These are phyloP conservation scores for Limenitis arthemis DNA, from an alignment of 2,888 invertebrate species.

Conservation along the genomic window DNA sequence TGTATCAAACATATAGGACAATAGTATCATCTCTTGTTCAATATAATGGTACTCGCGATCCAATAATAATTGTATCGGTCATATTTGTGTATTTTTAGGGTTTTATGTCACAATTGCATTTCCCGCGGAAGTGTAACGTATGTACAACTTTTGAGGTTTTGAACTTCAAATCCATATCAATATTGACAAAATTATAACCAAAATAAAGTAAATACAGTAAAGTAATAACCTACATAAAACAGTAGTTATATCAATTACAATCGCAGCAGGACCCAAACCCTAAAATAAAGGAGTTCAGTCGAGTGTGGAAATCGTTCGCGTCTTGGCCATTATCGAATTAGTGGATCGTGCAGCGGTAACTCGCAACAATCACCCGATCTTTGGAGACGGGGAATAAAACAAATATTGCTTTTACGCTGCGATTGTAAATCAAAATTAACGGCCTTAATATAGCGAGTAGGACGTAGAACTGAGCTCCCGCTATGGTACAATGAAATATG, in stretches of 20 bases:
- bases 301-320: conserved; percentile 45
- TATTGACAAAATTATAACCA: too few species aligned
- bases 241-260: conserved; percentile 28
- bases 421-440: conserved; percentile 73
- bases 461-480: conserved; percentile 63
- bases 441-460: conserved; percentile 68
- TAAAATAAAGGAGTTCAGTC: conserved; percentile 41
- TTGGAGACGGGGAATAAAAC: conserved; percentile 63
- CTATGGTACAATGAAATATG: conserved; percentile 60
- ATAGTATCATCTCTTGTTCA: too few species aligned
- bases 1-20: conserved; percentile 23
- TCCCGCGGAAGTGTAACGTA: too few species aligned
- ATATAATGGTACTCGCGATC: too few species aligned
- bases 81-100: too few species aligned
- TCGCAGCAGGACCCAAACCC: conserved; percentile 29
- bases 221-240: conserved; percentile 19
- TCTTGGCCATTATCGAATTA: conserved; percentile 62
- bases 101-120: too few species aligned
- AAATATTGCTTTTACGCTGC: conserved; percentile 69
- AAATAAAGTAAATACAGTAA: background rate
- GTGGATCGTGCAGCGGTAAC: conserved; percentile 44
- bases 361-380: conserved; percentile 55
- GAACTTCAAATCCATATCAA: too few species aligned
- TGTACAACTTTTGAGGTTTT: too few species aligned
- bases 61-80: too few species aligned